A percentile compares a stretch with the other conserved stretches of the same genome.
Evolutionary conservation across 2,797 vertebrate species (phyloP).

Genomic region (Hyperoplus immaculatus): DNA sequence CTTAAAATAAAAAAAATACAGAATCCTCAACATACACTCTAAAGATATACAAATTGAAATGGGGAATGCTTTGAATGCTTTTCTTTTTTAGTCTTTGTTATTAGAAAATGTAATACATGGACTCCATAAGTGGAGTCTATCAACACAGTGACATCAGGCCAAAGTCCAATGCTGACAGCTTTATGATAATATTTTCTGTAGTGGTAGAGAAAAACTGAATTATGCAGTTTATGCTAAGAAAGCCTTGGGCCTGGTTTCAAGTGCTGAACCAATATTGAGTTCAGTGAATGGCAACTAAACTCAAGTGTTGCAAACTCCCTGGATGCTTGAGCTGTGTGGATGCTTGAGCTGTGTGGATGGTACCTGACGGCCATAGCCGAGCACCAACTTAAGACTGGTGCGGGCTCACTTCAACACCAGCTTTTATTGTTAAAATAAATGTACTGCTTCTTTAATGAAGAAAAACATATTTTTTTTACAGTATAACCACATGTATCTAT

Average conservation of each 20-base stretch:
- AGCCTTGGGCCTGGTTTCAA: conserved; percentile 2
- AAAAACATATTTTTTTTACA: conserved; percentile 20
- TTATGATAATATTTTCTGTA: not conserved
- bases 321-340: not conserved
- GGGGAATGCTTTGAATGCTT: no score
- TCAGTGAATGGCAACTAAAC: conserved; percentile 2
- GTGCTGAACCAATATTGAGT: not conserved
- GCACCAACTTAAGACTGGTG: conserved; percentile 4
- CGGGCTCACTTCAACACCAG: not conserved
- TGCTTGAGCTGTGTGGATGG: conserved; percentile 5
- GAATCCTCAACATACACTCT: no score
- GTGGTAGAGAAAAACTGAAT: not conserved
- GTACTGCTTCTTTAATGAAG: conserved; percentile 27
- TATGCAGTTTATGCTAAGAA: not conserved
- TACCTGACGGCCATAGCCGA: conserved; percentile 21
- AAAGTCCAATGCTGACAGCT: not conserved
- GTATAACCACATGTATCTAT: conserved; percentile 11
- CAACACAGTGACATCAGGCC: conserved; percentile 2
- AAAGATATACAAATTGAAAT: no score
- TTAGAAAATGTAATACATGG: not conserved
- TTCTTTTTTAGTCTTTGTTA: no score
- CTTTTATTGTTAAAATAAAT: conserved; percentile 35
- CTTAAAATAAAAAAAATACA: no score
- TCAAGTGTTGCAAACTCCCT: not conserved
- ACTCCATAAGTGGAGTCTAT: not conserved